These are phyloP conservation scores for Tipula vernalis DNA, from an alignment of 2,888 invertebrate species.

Conservation along the genomic window DNA sequence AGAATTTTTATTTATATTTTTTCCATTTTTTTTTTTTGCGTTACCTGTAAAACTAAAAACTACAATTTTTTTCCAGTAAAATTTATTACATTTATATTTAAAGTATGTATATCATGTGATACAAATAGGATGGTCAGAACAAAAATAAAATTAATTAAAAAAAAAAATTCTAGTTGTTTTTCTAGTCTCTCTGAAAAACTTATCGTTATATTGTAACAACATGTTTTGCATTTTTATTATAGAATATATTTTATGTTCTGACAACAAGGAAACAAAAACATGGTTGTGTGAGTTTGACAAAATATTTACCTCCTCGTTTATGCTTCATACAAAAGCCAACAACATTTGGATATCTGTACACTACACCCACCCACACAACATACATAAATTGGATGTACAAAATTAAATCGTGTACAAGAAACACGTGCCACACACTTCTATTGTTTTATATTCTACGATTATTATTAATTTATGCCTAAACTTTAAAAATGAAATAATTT, in stretches of 20 bases:
- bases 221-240: not conserved
- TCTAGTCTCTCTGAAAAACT: not conserved
- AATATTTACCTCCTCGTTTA: not conserved
- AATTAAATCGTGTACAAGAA: not conserved
- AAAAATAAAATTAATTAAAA: not conserved
- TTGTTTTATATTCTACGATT: not conserved
- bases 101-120: not conserved
- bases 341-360: too few relatives aligned
- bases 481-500: not conserved
- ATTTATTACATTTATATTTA: not conserved
- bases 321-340: not conserved
- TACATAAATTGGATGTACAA: not conserved
- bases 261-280: not conserved
- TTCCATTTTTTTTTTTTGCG: not conserved
- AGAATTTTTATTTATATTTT: not conserved
- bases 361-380: not conserved
- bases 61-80: not conserved
- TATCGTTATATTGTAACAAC: not conserved
- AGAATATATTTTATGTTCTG: not conserved
- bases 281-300: not conserved
- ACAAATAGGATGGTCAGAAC: not conserved
- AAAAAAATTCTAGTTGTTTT: not conserved
- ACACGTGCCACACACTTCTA: not conserved
- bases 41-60: not conserved
- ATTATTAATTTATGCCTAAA: not conserved